Evolutionary conservation across 2,113 vertebrate species (phyloP), one percentile per base, ranked within the genome.

Genomic region (Pelvicachromis taeniatus): DNA sequence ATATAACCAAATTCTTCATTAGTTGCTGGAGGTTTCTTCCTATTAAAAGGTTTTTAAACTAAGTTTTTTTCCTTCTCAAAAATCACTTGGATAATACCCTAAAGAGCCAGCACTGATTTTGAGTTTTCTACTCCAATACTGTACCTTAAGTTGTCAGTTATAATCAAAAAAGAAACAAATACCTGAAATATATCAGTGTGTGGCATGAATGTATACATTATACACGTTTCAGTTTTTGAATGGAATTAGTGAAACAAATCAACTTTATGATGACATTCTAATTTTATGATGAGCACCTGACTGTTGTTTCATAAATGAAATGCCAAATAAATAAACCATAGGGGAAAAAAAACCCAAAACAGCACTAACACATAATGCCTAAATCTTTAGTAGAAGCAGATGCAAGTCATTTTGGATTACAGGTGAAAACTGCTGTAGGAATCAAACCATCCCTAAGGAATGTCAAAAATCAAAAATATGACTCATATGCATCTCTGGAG

Each of bases 41-140:
- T 5, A 9, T 23, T 42, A 68, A 21, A 42, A 23, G 12, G 12
- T 61, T 61, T 61, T 1, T 61, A 33, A 61, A 61, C 29, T n/a
- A n/a, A n/a, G n/a, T n/a, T n/a, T n/a, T n/a, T n/a, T n/a, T n/a
- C n/a, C 26, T 26, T 45, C 35, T n/a, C 59, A 63, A 38, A 61
- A 21, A 23, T 23, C 0, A 40, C 3, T 16, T 14, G 0, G 0
- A 59, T 58, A 16, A 58, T 58, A 58, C 55, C 55, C 26, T 23
- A 58, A 58, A 19, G 29, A 59, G 56, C 29, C 29, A 33, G 56
- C 56, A 2, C 63, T 68, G 35, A 42, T 42, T 42, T 65, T n/a
- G 19, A 14, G 35, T 68, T 68, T 23, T 42, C 35, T 7, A 21
- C 12, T 42, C 19, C 14, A 21, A 42, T n/a, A 68, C 38, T 68